These are phyloP conservation scores for Tauraco hartlaubi DNA, from an alignment of 2,797 vertebrate species.

Conservation along the genomic window DNA sequence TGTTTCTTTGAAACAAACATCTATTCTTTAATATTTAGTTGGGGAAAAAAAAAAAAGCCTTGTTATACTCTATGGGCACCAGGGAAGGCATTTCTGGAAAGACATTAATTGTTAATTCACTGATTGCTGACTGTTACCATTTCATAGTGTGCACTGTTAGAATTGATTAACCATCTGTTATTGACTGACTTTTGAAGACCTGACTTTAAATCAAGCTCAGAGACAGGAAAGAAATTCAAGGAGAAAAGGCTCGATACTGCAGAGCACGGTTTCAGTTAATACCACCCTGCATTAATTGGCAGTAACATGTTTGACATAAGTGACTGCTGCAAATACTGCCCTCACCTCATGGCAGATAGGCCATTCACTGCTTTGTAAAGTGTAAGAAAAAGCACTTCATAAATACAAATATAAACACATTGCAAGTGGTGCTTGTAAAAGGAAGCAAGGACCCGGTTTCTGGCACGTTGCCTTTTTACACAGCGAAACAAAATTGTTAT, in stretches of 20 bases:
- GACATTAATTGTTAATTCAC: slow-evolving; percentile 31
- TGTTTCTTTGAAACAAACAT: neutral
- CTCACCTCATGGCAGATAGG: slow-evolving; percentile 47
- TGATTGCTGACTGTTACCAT: neutral
- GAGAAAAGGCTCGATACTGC: slow-evolving; percentile 8
- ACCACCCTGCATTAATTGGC: slow-evolving; percentile 66
- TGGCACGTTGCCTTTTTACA: slow-evolving; percentile 51
- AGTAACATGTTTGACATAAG: slow-evolving; percentile 51
- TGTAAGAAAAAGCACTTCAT: slow-evolving; percentile 76
- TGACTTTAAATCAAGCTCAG: slow-evolving; percentile 56
- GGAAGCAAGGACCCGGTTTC: slow-evolving; percentile 53
- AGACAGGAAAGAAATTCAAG: slow-evolving; percentile 28
- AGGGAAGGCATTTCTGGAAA: slow-evolving; percentile 27
- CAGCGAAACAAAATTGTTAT: slow-evolving; percentile 71
- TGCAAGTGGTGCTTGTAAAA: slow-evolving; percentile 70
- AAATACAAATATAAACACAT: slow-evolving; percentile 77
- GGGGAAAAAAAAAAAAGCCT: neutral
- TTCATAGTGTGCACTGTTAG: neutral
- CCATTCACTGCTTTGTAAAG: slow-evolving; percentile 58
- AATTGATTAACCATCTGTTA: slow-evolving; percentile 61
- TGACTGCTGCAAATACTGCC: slow-evolving; percentile 32
- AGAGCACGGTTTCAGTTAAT: slow-evolving; percentile 46
- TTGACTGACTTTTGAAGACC: slow-evolving; percentile 52
- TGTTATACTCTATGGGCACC: neutral
- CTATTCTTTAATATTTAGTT: neutral